Conservation (phyloP, 2,113 vertebrate genomes). For the Lethenteron camtschaticum region DNA sequence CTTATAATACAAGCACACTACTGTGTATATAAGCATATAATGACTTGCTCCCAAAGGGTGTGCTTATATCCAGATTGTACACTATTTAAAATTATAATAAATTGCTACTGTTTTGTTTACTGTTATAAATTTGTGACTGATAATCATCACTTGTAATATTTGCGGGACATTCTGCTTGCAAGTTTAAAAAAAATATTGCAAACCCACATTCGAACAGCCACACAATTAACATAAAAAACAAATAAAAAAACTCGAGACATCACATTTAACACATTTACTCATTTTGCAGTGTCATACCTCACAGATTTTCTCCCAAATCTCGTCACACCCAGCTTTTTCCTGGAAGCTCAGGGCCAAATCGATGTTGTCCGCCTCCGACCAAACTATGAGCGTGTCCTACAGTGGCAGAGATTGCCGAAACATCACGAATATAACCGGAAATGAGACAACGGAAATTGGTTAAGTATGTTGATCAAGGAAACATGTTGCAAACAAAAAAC, state of each 20-base stretch:
- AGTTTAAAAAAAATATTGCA: too few relatives aligned
- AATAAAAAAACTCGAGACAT: background rate
- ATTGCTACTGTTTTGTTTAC: background rate
- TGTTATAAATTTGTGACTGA: background rate
- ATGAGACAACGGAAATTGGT: too few relatives aligned
- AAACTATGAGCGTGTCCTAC: slow-evolving; percentile 92
- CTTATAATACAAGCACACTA: too few relatives aligned
- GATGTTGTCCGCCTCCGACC: slow-evolving; percentile 98
- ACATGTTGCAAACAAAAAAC: too few relatives aligned
- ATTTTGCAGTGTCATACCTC: slow-evolving; percentile 32
- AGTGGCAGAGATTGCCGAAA: too few relatives aligned
- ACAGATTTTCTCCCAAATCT: slow-evolving; percentile 99
- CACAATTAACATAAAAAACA: slow-evolving; percentile 6
- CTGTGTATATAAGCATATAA: background rate
- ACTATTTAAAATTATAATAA: background rate
- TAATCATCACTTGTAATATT: background rate
- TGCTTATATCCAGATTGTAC: background rate
- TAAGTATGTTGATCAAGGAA: too few relatives aligned
- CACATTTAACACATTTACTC: too few relatives aligned
- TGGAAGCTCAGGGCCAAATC: slow-evolving; percentile 96
- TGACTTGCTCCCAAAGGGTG: background rate
- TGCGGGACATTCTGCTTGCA: background rate
- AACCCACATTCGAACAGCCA: background rate
- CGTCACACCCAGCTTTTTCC: slow-evolving; percentile 96
- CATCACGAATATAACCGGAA: too few relatives aligned